Evolutionary conservation across 1,140 invertebrate species (phyloP), one percentile per base, ranked within the genome.

Genomic region (Tyrophagus putrescentiae): DNA sequence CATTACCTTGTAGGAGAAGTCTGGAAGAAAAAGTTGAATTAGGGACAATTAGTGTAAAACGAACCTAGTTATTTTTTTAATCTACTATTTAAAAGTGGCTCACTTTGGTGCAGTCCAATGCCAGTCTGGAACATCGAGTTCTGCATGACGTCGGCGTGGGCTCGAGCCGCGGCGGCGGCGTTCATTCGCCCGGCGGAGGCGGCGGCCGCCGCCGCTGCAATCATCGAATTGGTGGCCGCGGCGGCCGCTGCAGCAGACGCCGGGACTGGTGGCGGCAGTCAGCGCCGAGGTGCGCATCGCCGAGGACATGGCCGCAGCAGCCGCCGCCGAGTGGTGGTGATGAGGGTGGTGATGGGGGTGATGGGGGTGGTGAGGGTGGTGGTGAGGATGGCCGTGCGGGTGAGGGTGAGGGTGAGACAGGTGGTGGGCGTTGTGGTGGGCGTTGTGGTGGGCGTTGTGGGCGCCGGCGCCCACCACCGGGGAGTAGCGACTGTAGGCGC

Each of bases 1-100:
- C 70, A 88, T 88, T 62, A 88, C 84, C 77, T 89, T 89, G 75
- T 87, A 89, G 3, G 84, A 84, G 53, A 90, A 75, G 45, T 85
- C 85, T 62, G 5, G n/a, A 45, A 21, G 28, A 50, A 9, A 11
- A 50, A 18, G 9, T 7, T 28, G 16, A 39, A 1, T 18, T 57
- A 16, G 1, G 32, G n/a, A 16, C 27, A 57, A 42, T 57, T 18
- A 57, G 7, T 2, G 16, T 36, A 39, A n/a, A 25, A 4, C 23
- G 27, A 53, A 18, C 28, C 1, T 39, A 39, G 31, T 57, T 7
- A 57, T 57, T 21, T 9, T 21, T 50, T 50, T 50, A 50, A 50
- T 11, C 28, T 50, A 21, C 9, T 21, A n/a, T n/a, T n/a, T n/a
- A n/a, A 9, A 50, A 23, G 13, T 3, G 25, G 39, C 45, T 57